phyloP scores from a whole-genome alignment of 2,888 invertebrate genomes.

The Dynastes maya region DNA sequence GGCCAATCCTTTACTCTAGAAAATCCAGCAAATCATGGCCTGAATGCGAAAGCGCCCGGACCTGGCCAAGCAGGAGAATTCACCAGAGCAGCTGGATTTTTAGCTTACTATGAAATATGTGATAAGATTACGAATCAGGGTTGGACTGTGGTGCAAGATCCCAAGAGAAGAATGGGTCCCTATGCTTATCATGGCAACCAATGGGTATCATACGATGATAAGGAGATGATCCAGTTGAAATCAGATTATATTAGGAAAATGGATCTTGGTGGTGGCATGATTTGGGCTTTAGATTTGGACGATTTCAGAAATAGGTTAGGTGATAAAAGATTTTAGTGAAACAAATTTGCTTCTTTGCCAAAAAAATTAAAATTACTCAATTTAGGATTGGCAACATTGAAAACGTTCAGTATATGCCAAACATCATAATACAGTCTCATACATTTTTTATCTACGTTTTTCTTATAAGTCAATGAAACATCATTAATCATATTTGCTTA shows the following conservation, averaged over 20 bases:
- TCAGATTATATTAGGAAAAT: conserved; percentile 84
- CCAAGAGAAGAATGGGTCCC: conserved; percentile 86
- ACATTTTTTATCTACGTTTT: neutral
- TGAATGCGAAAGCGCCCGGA: conserved; percentile 84
- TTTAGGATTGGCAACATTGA: too few species aligned
- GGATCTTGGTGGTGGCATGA: conserved; percentile 90
- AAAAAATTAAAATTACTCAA: too few species aligned
- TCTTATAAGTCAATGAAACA: neutral
- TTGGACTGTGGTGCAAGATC: conserved; percentile 87
- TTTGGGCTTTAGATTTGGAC: conserved; percentile 92
- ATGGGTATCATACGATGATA: conserved; percentile 94
- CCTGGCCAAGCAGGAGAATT: conserved; percentile 90
- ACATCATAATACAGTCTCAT: too few species aligned
- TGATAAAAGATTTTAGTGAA: neutral
- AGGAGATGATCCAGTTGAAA: conserved; percentile 84
- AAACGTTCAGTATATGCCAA: too few species aligned
- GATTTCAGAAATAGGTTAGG: conserved; percentile 79
- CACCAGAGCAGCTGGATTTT: conserved; percentile 87
- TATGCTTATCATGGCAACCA: conserved; percentile 90
- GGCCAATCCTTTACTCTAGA: conserved; percentile 87
- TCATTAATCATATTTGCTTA: too few species aligned
- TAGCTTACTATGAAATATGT: conserved; percentile 94
- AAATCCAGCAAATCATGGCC: conserved; percentile 75
- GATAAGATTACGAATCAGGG: conserved; percentile 83
- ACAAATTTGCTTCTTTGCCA: too few species aligned